phyloP scores from a whole-genome alignment of 1,140 invertebrate genomes.

The Littorina saxatilis region DNA sequence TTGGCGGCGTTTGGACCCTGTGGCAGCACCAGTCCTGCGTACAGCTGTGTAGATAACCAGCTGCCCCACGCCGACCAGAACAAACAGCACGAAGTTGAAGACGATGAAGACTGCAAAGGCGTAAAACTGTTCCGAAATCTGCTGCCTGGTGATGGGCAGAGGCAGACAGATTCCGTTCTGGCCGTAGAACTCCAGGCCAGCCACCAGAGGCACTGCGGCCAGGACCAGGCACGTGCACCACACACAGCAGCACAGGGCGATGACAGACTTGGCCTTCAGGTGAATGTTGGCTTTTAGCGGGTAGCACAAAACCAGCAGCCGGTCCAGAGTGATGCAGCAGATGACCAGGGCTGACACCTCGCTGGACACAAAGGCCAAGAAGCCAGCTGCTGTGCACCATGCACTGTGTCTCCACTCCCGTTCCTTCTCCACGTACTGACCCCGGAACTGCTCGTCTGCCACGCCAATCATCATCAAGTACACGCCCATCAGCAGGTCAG shows the following conservation, averaged over 20 bases:
- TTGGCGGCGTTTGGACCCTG: too few relatives aligned
- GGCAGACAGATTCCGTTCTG: constrained; percentile 51
- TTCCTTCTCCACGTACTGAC: constrained; percentile 55
- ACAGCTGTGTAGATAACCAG: too few relatives aligned
- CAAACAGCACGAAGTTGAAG: constrained; percentile 45
- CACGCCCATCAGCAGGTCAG: constrained; percentile 67
- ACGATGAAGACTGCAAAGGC: constrained; percentile 49
- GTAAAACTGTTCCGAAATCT: constrained; percentile 45
- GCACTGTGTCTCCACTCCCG: constrained; percentile 55
- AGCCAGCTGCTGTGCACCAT: constrained; percentile 57
- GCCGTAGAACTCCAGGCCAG: constrained; percentile 47
- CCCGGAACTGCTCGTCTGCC: constrained; percentile 59
- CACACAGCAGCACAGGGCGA: constrained; percentile 32
- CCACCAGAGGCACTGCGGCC: constrained; percentile 21
- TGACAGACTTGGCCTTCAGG: constrained; percentile 37
- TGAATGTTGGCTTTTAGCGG: constrained; percentile 25
- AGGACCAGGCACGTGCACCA: constrained; percentile 47
- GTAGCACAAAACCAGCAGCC: constrained; percentile 54
- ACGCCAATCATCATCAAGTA: constrained; percentile 65
- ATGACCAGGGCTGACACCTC: constrained; percentile 62
- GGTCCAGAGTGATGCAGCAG: constrained; percentile 58
- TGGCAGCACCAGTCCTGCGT: constrained; percentile 4
- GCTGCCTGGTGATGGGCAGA: too few relatives aligned
- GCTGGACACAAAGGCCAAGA: constrained; percentile 60
- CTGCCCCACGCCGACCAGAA: constrained; percentile 46